phyloP scores from a whole-genome alignment of 2,888 invertebrate genomes.

The Chalcis sispes region DNA sequence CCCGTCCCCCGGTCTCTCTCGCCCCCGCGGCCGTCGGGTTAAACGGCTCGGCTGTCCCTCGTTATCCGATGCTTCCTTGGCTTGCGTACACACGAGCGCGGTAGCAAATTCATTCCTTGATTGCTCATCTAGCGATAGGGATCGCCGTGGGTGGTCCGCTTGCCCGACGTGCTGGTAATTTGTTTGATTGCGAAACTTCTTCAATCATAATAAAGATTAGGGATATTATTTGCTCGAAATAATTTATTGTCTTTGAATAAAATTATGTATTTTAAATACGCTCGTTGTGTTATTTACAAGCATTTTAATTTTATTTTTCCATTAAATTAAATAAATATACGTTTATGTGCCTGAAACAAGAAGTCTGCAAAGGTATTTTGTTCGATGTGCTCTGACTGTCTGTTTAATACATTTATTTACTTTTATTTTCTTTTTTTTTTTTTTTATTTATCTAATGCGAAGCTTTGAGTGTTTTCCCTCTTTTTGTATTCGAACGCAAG shows the following conservation, averaged over 20 bases:
- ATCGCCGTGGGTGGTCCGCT: neutral
- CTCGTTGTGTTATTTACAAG: neutral
- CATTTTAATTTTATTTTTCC: neutral
- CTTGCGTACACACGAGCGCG: neutral
- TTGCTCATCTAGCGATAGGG: neutral
- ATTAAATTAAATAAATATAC: neutral
- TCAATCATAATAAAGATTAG: too few relatives aligned
- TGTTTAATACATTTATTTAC: neutral
- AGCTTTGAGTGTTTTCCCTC: neutral
- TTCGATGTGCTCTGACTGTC: slow-evolving; percentile 38
- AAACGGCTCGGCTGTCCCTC: too few relatives aligned
- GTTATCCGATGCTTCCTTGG: too few relatives aligned
- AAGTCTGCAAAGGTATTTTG: slow-evolving; percentile 19
- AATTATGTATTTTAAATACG: neutral
- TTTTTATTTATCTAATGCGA: neutral
- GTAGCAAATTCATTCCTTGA: slow-evolving; percentile 22
- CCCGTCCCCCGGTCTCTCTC: too few relatives aligned
- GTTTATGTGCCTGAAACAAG: slow-evolving; percentile 8
- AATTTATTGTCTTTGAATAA: too few relatives aligned
- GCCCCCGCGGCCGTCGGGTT: neutral
- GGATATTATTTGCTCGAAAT: too few relatives aligned
- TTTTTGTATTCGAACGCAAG: neutral
- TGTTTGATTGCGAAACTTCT: too few relatives aligned
- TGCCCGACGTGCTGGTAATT: too few relatives aligned
- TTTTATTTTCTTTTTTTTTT: neutral